Evolutionary conservation across 2,888 invertebrate genomes (phyloP), one percentile per base, ranked within the genome.

Genomic region (Nymphalis polychloros): DNA sequence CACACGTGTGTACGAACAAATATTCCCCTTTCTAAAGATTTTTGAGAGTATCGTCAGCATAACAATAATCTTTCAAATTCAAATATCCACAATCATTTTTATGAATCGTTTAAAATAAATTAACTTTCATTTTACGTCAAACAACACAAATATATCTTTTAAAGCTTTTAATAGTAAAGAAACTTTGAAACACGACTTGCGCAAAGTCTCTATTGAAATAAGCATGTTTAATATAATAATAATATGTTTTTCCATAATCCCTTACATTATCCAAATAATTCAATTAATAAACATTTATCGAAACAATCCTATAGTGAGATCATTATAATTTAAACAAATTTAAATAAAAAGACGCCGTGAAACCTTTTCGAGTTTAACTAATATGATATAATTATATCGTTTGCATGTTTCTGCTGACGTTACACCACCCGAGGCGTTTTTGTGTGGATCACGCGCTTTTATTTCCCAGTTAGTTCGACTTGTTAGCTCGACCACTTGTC

Each of bases 1-100:
- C 92, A 90, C 90, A 87, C 90, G 83, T 83, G 83, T 81, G 78
- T 80, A 81, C 81, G 76, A 73, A 84, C 88, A 91, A 90, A 91
- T 87, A 90, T 82, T 82, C 82, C 80, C 84, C 83, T 77, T 76
- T 79, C 73, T 81, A 79, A 79, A 84, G 73, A 72, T 75, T 88
- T 87, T 89, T 88, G 83, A 81, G 85, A 83, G 84, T 85, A 90
- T 68, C 70, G 88, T 83, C 81, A 57, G 81, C 83, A 83, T 8
- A 62, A 64, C 80, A 72, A 67, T 27, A n/a, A n/a, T 35, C 7
- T 35, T 7, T 19, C 41, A 41, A 3, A 41, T 41, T 41, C 41
- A 13, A 41, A 41, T 41, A 41, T 13, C 13, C 13, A 41, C 41
- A 41, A n/a, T n/a, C n/a, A n/a, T n/a, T n/a, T n/a, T n/a, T n/a